Base-by-base conservation (phyloP, 2,797 vertebrate genomes). In the Zalophus californianus region DNA sequence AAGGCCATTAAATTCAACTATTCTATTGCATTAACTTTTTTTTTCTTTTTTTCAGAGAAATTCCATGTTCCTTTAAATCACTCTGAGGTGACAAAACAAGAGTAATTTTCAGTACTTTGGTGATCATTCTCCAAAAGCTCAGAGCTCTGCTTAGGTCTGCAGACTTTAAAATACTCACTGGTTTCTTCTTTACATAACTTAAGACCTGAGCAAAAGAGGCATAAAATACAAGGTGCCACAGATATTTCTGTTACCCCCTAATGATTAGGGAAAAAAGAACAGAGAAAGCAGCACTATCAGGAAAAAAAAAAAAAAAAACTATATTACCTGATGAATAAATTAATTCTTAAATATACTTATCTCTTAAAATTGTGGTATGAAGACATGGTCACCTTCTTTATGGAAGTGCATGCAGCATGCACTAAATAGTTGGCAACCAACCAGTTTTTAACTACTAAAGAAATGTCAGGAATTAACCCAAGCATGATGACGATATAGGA, bases 61-160 rank as follows among this genome's bases (percentile, higher is more conserved):
- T 96, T 97, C 68, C 75, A 97, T 79, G 92, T 96, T 90, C 82
- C 90, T 97, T 44, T 91, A 97, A 75, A 90, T 87, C 89, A 84
- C 78, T 92, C 35, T 66, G 52, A 87, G 38, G 41, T 97, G 66
- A 96, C 88, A 97, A 92, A 96, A 86, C 16, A 93, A 87, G 52
- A 95, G 52, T 85, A 90, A 79, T 88, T 79, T 2, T 4, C 50
- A 97, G 72, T 3, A 90, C 79, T 92, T 95, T 89, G 18, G 0
- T 80, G 73, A 90, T 88, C 25, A 6, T 86, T 88, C 58, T 91
- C 72, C 82, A 95, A 97, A 96, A 83, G 56, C 73, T 80, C 21
- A 70, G 44, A 93, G 15, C 21, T 96, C 29, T 52, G 86, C 82
- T 82, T 86, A 97, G 52, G 56, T 56, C 66, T 38, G 7, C 6